These are phyloP conservation scores for Synergus umbraculus DNA, from an alignment of 2,888 invertebrate species.

Conservation along the genomic window DNA sequence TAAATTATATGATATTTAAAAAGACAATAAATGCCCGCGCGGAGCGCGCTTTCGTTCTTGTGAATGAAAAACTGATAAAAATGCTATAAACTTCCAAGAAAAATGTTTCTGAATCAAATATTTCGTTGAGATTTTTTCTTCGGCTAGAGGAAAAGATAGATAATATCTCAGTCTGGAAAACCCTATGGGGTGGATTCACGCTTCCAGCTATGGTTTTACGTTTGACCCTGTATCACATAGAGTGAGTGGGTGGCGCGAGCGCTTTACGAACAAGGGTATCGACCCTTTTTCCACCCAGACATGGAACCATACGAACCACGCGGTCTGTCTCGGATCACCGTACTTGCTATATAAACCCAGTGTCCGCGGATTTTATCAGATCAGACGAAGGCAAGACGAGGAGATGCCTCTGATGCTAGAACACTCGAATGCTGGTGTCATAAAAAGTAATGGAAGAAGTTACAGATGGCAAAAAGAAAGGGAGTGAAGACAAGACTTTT, in stretches of 20 bases:
- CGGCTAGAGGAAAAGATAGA: neutral
- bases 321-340: constrained; percentile 51
- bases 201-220: constrained; percentile 26
- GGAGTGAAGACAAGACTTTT: neutral
- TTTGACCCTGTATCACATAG: constrained; percentile 41
- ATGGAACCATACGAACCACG: constrained; percentile 64
- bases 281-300: constrained; percentile 66
- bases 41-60: too few relatives aligned
- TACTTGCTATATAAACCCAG: constrained; percentile 22
- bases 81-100: neutral
- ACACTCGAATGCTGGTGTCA: constrained; percentile 4
- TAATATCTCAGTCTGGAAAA: constrained; percentile 1
- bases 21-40: too few relatives aligned
- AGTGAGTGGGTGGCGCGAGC: constrained; percentile 65
- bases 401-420: neutral
- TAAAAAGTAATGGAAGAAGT: constrained; percentile 13
- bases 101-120: neutral
- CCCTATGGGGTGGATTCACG: constrained; percentile 21
- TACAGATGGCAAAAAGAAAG: neutral
- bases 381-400: neutral
- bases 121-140: neutral
- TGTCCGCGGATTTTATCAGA: constrained; percentile 15
- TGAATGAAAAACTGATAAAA: neutral
- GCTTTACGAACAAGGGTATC: constrained; percentile 70
- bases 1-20: too few relatives aligned